phyloP scores from a whole-genome alignment of 2,113 vertebrate genomes.

The Promerops cafer region DNA sequence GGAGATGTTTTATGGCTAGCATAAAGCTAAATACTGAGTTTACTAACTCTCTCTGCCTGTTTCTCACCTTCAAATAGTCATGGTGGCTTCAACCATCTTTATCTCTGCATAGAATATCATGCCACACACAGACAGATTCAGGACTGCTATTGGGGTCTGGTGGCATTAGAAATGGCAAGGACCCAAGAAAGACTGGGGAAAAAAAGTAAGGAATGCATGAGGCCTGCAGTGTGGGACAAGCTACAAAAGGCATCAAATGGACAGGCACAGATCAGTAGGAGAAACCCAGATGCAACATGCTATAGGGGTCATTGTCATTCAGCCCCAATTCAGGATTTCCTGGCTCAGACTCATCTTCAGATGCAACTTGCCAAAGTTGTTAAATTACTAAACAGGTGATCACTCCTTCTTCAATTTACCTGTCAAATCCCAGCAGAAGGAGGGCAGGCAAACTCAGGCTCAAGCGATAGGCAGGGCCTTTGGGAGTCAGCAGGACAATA shows the following conservation, averaged over 20 bases:
- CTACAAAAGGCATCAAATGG: not conserved
- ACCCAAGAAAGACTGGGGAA: not conserved
- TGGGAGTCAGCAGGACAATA: not conserved
- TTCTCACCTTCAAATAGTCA: not conserved
- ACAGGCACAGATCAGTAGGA: not conserved
- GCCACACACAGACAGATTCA: not conserved
- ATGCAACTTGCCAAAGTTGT: not conserved
- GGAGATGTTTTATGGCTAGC: not conserved
- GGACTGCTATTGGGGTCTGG: not conserved
- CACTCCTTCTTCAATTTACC: not conserved
- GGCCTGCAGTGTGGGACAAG: not conserved
- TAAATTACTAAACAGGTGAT: not conserved
- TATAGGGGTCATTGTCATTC: not conserved
- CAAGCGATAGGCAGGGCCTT: not conserved
- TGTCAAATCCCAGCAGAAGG: not conserved
- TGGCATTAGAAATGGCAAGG: not conserved
- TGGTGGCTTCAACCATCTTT: not conserved
- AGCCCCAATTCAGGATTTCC: not conserved
- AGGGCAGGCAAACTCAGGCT: not conserved
- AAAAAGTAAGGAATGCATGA: not conserved
- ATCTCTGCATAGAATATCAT: not conserved
- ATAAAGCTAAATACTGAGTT: not conserved
- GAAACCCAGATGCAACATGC: not conserved
- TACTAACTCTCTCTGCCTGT: not conserved
- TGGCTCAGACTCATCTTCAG: not conserved